Conservation (phyloP, 2,888 invertebrate species). For the Tenthredo amoena region DNA sequence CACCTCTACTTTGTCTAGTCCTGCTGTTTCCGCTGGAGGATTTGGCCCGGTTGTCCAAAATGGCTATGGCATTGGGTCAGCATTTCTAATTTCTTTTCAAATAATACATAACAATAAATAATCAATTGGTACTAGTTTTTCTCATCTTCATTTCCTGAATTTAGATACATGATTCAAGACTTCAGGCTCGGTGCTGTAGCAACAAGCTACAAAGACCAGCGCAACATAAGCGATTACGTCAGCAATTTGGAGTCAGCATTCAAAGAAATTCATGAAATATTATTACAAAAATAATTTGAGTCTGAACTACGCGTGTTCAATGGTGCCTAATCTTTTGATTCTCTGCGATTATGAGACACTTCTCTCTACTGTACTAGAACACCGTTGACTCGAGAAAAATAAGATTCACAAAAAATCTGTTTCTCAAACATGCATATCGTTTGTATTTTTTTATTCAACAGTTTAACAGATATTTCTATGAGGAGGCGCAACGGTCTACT, state of each 20-base stretch:
- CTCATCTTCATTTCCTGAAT: slow-evolving; percentile 73
- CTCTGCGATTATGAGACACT: slow-evolving; percentile 43
- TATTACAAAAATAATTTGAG: slow-evolving; percentile 62
- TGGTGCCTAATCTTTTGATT: slow-evolving; percentile 43
- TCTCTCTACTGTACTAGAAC: slow-evolving; percentile 51
- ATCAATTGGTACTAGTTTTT: not conserved
- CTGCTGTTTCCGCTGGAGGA: slow-evolving; percentile 92
- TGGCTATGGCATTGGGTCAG: slow-evolving; percentile 95
- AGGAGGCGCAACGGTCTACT: not conserved
- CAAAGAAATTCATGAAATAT: slow-evolving; percentile 82
- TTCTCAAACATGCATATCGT: slow-evolving; percentile 27
- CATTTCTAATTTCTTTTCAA: slow-evolving; percentile 49
- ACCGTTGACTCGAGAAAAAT: not conserved
- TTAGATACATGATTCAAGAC: slow-evolving; percentile 92
- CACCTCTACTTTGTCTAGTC: slow-evolving; percentile 95
- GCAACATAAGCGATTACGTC: slow-evolving; percentile 86
- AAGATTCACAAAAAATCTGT: not conserved
- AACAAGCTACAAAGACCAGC: slow-evolving; percentile 87
- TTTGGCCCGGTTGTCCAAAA: slow-evolving; percentile 96
- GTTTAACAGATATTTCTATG: not conserved
- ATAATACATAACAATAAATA: slow-evolving; percentile 2
- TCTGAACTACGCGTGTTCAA: slow-evolving; percentile 36
- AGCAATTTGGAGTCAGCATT: slow-evolving; percentile 86
- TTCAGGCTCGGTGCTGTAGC: slow-evolving; percentile 91
- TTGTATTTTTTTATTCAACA: not conserved